Percentiles rank a stretch among this genome's conserved stretches.
Evolutionary conservation across 2,888 invertebrate species (phyloP).

Genomic region (Malthinus seriepunctatus): DNA sequence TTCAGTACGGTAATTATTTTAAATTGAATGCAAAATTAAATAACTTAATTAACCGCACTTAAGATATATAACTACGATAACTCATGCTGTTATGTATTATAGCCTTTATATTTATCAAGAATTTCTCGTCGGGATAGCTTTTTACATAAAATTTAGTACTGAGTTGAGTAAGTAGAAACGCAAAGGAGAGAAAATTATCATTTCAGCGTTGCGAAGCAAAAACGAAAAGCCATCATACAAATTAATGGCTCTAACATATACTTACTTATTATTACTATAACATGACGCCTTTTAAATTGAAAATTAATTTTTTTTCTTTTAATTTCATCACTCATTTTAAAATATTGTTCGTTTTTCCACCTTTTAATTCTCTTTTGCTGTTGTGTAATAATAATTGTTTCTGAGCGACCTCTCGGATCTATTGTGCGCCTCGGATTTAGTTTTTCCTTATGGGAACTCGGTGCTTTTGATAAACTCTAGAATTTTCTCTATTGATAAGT

Average conservation of each 20-base stretch:
- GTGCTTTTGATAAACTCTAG: too few relatives aligned
- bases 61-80: constrained; percentile 21
- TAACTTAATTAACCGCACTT: constrained; percentile 21
- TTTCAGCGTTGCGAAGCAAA: neutral
- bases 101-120: constrained; percentile 13
- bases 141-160: neutral
- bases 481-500: too few relatives aligned
- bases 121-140: constrained; percentile 10
- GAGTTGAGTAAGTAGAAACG: neutral
- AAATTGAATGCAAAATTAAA: constrained; percentile 25
- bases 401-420: too few relatives aligned
- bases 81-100: constrained; percentile 13
- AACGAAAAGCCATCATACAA: constrained; percentile 1
- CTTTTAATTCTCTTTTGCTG: too few relatives aligned
- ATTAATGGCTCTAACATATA: neutral
- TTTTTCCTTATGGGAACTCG: too few relatives aligned
- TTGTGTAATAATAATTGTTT: too few relatives aligned
- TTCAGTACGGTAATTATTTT: constrained; percentile 21
- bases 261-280: too few relatives aligned
- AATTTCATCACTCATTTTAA: too few relatives aligned
- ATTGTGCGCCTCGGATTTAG: too few relatives aligned
- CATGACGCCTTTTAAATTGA: too few relatives aligned
- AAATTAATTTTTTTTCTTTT: too few relatives aligned
- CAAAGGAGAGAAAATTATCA: neutral
- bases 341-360: too few relatives aligned